Percentiles rank a stretch among this genome's conserved stretches.
Conservation (phyloP, 2,888 invertebrate species). For the Oscheius sp. region DNA sequence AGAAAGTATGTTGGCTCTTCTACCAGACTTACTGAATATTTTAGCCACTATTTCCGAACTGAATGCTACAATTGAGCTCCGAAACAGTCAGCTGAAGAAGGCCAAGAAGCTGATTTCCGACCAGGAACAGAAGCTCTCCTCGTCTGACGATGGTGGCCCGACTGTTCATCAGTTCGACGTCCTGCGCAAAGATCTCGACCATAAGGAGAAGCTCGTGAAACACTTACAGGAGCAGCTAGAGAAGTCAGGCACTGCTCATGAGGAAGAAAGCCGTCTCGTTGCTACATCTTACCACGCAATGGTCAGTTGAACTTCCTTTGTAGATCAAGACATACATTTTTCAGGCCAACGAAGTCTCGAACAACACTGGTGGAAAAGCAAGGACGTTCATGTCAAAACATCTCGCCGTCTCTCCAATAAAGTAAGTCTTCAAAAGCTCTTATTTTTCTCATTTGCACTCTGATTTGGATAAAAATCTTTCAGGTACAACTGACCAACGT, state of each 20-base stretch:
- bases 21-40: background rate
- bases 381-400: constrained; percentile 11
- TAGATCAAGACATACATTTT: background rate
- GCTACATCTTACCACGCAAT: constrained; percentile 46
- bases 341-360: background rate
- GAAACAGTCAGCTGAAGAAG: constrained; percentile 22
- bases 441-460: too few species aligned
- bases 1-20: background rate
- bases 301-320: constrained; percentile 27
- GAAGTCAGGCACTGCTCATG: constrained; percentile 39
- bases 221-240: constrained; percentile 41
- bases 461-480: too few species aligned
- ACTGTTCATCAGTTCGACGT: constrained; percentile 29
- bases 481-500: too few species aligned
- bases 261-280: constrained; percentile 56
- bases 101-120: constrained; percentile 31
- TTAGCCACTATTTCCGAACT: constrained; percentile 8
- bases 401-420: background rate
- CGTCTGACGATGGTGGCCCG: constrained; percentile 15
- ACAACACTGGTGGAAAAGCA: background rate
- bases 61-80: background rate
- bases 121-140: constrained; percentile 25
- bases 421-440: background rate
- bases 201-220: constrained; percentile 24
- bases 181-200: constrained; percentile 20